Conservation (phyloP, 2,888 invertebrate species). For the Conchocele bisecta region DNA sequence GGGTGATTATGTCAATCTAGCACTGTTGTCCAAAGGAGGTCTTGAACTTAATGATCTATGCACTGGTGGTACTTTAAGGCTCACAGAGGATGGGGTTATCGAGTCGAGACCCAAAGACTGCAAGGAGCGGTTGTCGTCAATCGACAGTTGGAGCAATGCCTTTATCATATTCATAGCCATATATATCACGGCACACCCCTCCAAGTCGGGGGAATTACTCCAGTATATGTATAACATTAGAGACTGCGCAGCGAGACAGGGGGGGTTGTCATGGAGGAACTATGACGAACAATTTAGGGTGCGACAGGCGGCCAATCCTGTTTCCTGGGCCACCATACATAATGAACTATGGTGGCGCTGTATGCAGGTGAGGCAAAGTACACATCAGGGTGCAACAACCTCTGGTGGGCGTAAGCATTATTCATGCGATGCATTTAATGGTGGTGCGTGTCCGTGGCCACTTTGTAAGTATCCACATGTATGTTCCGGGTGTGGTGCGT, state of each 20-base stretch:
- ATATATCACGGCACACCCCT: neutral
- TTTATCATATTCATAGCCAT: conserved; percentile 32
- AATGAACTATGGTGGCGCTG: conserved; percentile 38
- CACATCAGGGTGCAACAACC: neutral
- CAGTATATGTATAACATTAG: conserved; percentile 32
- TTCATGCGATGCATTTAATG: conserved; percentile 24
- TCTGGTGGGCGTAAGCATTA: neutral
- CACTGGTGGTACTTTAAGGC: conserved; percentile 1
- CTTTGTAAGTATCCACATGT: conserved; percentile 29
- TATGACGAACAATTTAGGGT: conserved; percentile 45
- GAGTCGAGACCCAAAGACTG: conserved; percentile 19
- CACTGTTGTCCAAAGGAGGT: conserved; percentile 23
- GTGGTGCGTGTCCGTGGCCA: conserved; percentile 19
- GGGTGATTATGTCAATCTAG: conserved; percentile 31
- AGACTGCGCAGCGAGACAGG: conserved; percentile 16
- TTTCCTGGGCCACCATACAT: conserved; percentile 20
- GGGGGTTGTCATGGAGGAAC: conserved; percentile 13
- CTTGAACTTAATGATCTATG: conserved; percentile 19
- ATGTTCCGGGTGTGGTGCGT: conserved; percentile 8
- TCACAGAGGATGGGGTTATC: conserved; percentile 7
- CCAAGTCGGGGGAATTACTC: conserved; percentile 20
- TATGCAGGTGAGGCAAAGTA: neutral
- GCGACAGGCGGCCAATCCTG: conserved; percentile 9
- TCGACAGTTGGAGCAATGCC: conserved; percentile 44
- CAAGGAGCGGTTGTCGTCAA: conserved; percentile 20